These are phyloP conservation scores for Brachionichthys hirsutus DNA, from an alignment of 2,113 vertebrate genomes.

Conservation along the genomic window DNA sequence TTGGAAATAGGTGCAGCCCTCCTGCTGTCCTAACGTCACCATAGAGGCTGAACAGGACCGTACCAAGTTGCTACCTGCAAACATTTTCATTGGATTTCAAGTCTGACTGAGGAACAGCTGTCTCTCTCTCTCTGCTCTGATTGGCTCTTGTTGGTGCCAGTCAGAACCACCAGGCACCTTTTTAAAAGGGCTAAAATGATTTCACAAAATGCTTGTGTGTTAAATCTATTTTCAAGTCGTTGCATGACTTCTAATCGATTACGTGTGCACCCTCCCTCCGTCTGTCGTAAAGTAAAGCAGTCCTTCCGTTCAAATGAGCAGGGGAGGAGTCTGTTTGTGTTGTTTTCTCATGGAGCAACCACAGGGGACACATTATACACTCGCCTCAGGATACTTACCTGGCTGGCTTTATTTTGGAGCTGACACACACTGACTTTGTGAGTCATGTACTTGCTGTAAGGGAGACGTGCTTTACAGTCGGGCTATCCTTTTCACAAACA, in stretches of 20 bases:
- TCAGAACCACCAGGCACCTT: too few relatives aligned
- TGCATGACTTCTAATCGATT: conserved; percentile 2
- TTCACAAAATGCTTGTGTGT: not conserved
- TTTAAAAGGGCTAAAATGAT: conserved; percentile 2
- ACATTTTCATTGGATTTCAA: not conserved
- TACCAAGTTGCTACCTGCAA: conserved; percentile 68
- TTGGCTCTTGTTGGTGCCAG: not conserved
- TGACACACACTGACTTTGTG: conserved; percentile 1
- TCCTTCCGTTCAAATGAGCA: conserved; percentile 20
- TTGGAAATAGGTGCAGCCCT: conserved; percentile 62
- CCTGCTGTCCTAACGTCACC: conserved; percentile 66
- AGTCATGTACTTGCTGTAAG: not conserved
- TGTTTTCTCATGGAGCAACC: conserved; percentile 13
- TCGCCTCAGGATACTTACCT: conserved; percentile 20
- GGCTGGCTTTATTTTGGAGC: conserved; percentile 10
- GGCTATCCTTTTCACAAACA: not conserved
- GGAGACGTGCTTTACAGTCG: not conserved
- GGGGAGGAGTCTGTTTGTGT: conserved; percentile 55
- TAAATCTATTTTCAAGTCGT: conserved; percentile 22
- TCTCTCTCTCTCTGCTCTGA: not conserved
- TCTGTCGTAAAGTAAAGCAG: conserved; percentile 35
- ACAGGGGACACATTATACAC: conserved; percentile 44
- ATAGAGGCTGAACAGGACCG: conserved; percentile 58
- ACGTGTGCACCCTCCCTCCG: conserved; percentile 1
- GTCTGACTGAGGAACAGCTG: not conserved